Evolutionary conservation across 2,888 invertebrate genomes (phyloP), one percentile per base, ranked within the genome.

Genomic region (Agrochola lota): DNA sequence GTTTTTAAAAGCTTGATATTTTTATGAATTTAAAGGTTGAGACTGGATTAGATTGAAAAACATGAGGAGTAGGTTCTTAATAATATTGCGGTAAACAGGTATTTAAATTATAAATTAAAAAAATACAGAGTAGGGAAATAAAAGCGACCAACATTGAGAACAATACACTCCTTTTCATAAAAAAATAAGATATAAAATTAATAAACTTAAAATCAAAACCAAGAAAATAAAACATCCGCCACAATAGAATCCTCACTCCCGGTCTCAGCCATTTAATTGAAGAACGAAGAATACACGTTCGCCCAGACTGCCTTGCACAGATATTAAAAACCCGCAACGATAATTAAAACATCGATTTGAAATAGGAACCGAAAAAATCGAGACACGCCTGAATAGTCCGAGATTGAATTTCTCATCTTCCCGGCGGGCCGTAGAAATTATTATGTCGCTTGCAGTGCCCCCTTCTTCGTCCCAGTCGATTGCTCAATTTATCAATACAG

Each of bases 401-500:
- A 90, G 92, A 94, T 94, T 94, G 93, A 94, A 94, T 95, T 94
- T 94, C 94, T 94, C 94, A 94, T 94, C 93, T 92, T 90, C 85
- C 79, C 86, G 86, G 81, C 88, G 91, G 91, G 88, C 91, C 91
- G 92, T 93, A 94, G 94, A 94, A 94, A 95, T 95, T 94, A 95
- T 95, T 94, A 95, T 94, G 95, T 95, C 95, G 92, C 93, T 92
- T 93, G 93, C 96, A 95, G 94, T 86, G 90, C 90, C 91, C 86
- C 90, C 93, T 90, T 93, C 94, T 94, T 93, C 94, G 91, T 91
- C 91, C 92, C 91, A 93, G 91, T 91, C 95, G 95, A 95, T 95
- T 96, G 95, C 95, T 95, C 96, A 95, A 95, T 96, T 95, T 96
- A 96, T 95, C 95, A 95, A 95, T 95, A 95, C 92, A 91, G 92